Base-by-base conservation (phyloP, 1,140 invertebrate genomes). In the Drosophila prosaltans region DNA sequence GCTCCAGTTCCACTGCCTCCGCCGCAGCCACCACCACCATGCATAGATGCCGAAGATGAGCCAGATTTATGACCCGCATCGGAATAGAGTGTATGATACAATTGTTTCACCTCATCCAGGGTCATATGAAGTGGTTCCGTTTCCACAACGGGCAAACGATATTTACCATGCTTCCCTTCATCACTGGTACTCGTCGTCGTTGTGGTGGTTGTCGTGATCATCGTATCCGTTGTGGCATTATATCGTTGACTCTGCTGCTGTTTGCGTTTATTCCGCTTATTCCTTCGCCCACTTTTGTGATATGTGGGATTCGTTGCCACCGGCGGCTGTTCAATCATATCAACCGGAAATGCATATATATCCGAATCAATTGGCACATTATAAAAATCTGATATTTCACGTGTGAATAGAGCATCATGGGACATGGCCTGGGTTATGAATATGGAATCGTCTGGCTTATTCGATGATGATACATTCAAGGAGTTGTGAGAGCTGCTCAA, bases 371-470 rank as follows among this genome's bases (percentile, higher is more conserved):
- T 96, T 48, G 96, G 96, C 48, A 97, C 96, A 92, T 96, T 97
- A 88, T 97, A 97, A 93, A 97, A 95, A 84, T 97, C 96, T 32
- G 95, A 95, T 32, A 96, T 96, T 72, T 96, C 95, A 62, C 93
- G 93, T 21, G 94, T 93, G 10, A 91, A 81, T 8, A 97, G 91
- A 0, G 96, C 95, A 79, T 97, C 96, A 76, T 97, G 96, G 0
- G 96, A 97, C 93, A 97, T 96, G 16, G 96, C 96, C 79, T 96
- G 96, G 1, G 96, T 97, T 59, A 97, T 97, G 81, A 97, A 97
- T 74, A 95, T 96, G 4, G 96, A 97, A 83, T 97, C 96, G 74
- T 97, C 96, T 0, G 94, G 95, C 90, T 95, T 95, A 60, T 95
- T 94, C 4, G 94, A 93, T 8, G 94, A 91, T 3, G 96, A 95